Conservation (phyloP, 2,113 vertebrate species). For the Neomonachus schauinslandi region DNA sequence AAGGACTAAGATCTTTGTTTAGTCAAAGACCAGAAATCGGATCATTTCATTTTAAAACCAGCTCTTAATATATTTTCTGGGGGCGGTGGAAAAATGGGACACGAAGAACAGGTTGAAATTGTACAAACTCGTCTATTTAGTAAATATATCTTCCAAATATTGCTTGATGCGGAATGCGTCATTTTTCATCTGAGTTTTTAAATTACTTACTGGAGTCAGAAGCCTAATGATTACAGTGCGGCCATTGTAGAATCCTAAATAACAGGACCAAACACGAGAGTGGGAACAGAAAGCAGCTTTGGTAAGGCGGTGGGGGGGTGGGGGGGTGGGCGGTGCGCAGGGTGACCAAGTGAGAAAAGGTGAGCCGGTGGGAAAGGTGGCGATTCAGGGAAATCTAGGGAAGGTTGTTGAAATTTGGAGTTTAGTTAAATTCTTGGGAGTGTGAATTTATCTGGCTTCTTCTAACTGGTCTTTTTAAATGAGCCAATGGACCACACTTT, state of each 20-base stretch:
- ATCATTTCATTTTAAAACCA: slow-evolving; percentile 49
- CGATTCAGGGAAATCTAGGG: neutral
- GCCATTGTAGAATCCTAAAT: neutral
- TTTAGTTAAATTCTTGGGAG: neutral
- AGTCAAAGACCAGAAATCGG: slow-evolving; percentile 1
- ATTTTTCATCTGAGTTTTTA: neutral
- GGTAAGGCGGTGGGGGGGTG: neutral
- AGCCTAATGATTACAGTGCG: neutral
- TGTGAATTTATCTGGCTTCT: neutral
- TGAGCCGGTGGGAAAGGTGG: neutral
- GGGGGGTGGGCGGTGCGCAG: fast-evolving
- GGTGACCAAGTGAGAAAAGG: neutral
- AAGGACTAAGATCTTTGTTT: neutral
- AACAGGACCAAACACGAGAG: neutral
- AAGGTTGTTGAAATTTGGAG: neutral
- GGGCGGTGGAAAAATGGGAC: neutral
- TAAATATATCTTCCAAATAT: slow-evolving; percentile 8
- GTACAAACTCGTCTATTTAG: neutral
- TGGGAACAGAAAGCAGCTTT: neutral
- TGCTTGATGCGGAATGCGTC: neutral
- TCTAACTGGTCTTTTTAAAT: neutral
- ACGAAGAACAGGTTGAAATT: neutral
- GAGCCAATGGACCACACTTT: neutral
- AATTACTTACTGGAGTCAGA: neutral
- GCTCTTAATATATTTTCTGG: neutral